Conservation (phyloP, 2,888 invertebrate genomes). For the Noctua fimbriata region DNA sequence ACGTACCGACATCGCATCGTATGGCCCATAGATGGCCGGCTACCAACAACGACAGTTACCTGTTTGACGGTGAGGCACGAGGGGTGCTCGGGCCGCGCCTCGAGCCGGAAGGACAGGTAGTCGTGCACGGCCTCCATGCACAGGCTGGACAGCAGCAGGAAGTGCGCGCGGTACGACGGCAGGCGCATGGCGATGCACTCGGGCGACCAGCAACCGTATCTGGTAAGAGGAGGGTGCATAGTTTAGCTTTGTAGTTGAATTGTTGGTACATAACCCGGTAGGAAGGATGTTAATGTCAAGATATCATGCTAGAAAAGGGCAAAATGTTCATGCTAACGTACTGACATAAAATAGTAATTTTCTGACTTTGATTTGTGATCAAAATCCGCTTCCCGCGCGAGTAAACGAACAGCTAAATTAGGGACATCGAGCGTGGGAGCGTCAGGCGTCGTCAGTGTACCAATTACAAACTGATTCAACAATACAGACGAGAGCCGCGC, state of each 20-base stretch:
- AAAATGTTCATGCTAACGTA: neutral
- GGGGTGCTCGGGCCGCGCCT: slow-evolving; percentile 95
- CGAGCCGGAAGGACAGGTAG: slow-evolving; percentile 95
- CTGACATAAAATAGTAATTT: neutral
- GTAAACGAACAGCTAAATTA: neutral
- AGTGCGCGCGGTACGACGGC: slow-evolving; percentile 96
- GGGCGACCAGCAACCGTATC: slow-evolving; percentile 94
- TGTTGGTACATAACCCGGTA: neutral
- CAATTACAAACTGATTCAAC: neutral
- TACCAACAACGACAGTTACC: slow-evolving; percentile 70
- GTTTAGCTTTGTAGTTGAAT: neutral
- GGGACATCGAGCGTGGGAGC: neutral
- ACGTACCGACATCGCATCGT: too few relatives aligned
- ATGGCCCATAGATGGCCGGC: too few relatives aligned
- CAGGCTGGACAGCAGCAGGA: slow-evolving; percentile 95
- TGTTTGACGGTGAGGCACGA: slow-evolving; percentile 96
- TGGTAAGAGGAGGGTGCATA: slow-evolving; percentile 53
- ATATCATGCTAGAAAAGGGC: neutral
- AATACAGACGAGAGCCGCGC: neutral
- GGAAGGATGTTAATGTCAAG: neutral
- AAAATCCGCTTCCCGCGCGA: neutral
- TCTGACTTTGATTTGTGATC: neutral
- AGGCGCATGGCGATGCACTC: slow-evolving; percentile 94
- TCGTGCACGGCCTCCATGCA: slow-evolving; percentile 98
- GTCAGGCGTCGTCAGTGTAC: neutral